Conservation (phyloP, 2,797 vertebrate genomes). For the Pampus argenteus region DNA sequence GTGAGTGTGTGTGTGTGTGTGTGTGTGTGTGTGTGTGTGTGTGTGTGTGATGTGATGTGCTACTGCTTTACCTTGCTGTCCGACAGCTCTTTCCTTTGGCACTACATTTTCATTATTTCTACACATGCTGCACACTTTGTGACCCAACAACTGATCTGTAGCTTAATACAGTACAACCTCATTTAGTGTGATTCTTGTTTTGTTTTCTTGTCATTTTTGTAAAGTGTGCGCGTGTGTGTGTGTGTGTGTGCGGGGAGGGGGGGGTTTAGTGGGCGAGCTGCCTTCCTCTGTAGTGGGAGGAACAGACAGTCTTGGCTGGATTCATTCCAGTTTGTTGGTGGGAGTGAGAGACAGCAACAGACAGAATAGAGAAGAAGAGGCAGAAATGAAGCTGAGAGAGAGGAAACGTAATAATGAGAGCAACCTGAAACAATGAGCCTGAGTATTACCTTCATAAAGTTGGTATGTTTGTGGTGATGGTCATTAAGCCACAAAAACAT, state of each 20-base stretch:
- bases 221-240: conserved; percentile 48
- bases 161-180: too few relatives aligned
- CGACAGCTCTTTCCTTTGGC: too few relatives aligned
- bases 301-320: conserved; percentile 77
- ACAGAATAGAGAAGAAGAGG: conserved; percentile 42
- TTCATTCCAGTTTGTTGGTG: conserved; percentile 72
- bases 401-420: conserved; percentile 50
- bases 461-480: not conserved
- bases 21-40: not conserved
- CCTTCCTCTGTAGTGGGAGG: conserved; percentile 73
- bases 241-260: conserved; percentile 45
- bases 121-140: conserved; percentile 23
- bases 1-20: too few relatives aligned
- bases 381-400: conserved; percentile 46
- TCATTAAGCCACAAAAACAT: too few relatives aligned
- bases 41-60: not conserved
- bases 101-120: too few relatives aligned
- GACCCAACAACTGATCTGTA: too few relatives aligned
- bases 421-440: conserved; percentile 37
- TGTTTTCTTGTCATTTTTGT: conserved; percentile 4
- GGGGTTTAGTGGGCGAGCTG: conserved; percentile 64
- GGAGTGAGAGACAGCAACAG: conserved; percentile 68
- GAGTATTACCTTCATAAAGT: not conserved
- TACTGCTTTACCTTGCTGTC: too few relatives aligned
- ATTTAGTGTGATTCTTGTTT: too few relatives aligned